Base-by-base conservation (phyloP, 2,113 vertebrate species). In the Otis tarda region DNA sequence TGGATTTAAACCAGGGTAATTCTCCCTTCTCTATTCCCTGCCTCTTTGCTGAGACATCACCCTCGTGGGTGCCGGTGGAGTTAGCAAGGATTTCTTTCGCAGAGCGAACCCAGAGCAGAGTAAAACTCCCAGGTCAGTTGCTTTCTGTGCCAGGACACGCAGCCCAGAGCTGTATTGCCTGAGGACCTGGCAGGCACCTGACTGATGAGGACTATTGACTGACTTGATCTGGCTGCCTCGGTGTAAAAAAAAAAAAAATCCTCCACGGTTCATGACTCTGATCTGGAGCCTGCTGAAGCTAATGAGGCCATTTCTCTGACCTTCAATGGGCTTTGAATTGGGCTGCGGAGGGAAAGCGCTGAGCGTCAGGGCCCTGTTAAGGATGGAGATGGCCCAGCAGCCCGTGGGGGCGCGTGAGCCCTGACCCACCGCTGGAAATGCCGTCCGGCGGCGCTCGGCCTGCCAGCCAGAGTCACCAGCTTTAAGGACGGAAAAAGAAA, bases 1-100 rank as follows among this genome's bases (percentile, higher is more conserved):
- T 69, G 67, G 84, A 76, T 92, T 95, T 93, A 91, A 94, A 94
- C 30, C 14, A 25, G 80, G 84, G 70, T 90, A 84, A 83, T 91
- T 92, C 39, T 70, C 39, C 65, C 41, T 84, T 71, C 45, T 47
- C 33, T 56, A 7, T 82, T 67, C 27, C 49, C 47, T 74, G 59
- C 8, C 52, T 78, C 43, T 79, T 64, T 43, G 52, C 56, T 80
- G 39, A 49, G 70, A 22, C 15, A 4, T 35, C 0, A 1, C 33
- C 31, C 50, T 87, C 1, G 1, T 4, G 4, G 47, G 52, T 82
- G 84, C 53, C 0, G 2, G n/a, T 4, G 15, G n/a, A 17, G 53
- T 77, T 56, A 92, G 57, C 10, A 19, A 87, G 73, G 81, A 20
- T 77, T 93, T 78, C 11, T 71, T 31, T 59, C 19, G 35, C 3